Evolutionary conservation across 2,113 vertebrate species (phyloP).

Genomic region (Canis aureus): DNA sequence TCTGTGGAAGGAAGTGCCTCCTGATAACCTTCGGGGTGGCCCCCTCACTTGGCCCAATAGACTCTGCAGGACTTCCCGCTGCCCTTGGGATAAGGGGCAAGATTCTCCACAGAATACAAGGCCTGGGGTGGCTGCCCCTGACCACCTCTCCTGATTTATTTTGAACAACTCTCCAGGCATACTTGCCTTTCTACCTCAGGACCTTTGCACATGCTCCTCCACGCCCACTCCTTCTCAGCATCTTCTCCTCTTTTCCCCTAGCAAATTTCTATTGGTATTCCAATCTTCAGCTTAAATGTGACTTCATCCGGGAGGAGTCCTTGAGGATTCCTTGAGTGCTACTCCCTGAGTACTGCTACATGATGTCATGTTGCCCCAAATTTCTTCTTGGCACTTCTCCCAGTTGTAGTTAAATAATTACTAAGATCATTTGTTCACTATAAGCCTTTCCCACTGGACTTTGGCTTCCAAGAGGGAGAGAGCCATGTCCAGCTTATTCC

Average conservation of each 20-base stretch:
- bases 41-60: background rate
- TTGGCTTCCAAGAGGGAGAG: background rate
- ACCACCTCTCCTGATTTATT: background rate
- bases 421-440: background rate
- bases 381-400: background rate
- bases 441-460: background rate
- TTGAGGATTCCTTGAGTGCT: background rate
- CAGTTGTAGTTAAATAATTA: background rate
- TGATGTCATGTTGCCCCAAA: background rate
- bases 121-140: background rate
- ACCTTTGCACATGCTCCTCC: background rate
- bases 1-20: background rate
- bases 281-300: background rate
- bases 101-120: background rate
- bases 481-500: background rate
- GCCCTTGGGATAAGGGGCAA: background rate
- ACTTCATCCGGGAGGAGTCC: conserved; percentile 22
- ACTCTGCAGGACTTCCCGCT: background rate
- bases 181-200: background rate
- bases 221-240: background rate
- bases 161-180: background rate
- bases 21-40: background rate
- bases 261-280: background rate
- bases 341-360: background rate
- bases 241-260: background rate